Conservation (phyloP, 2,888 invertebrate species). For the Caenorhabditis sp. region DNA sequence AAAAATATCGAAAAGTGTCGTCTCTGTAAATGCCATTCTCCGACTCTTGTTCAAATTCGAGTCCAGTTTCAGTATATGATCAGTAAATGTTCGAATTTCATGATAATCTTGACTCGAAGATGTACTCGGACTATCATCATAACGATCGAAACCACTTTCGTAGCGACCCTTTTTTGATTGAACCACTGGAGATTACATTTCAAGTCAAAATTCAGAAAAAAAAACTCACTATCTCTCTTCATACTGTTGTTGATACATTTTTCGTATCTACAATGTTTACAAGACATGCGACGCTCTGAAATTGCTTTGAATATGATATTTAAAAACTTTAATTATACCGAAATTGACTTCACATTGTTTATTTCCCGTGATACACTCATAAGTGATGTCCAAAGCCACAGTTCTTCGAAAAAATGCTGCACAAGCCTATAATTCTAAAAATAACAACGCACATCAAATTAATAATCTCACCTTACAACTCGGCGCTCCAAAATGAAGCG, state of each 20-base stretch:
- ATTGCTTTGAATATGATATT: not conserved
- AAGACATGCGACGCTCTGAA: slow-evolving; percentile 38
- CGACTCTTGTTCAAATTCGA: slow-evolving; percentile 39
- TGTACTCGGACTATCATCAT: not conserved
- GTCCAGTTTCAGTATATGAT: slow-evolving; percentile 36
- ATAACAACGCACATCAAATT: too few species aligned
- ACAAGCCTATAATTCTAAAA: too few species aligned
- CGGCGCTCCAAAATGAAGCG: slow-evolving; percentile 34
- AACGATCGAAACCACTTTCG: not conserved
- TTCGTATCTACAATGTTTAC: slow-evolving; percentile 34
- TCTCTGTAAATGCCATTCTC: slow-evolving; percentile 16
- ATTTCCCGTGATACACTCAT: slow-evolving; percentile 31
- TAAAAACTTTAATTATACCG: slow-evolving; percentile 16
- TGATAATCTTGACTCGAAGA: slow-evolving; percentile 7
- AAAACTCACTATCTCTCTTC: slow-evolving; percentile 28
- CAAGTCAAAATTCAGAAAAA: not conserved
- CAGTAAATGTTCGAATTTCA: slow-evolving; percentile 14
- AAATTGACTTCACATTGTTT: slow-evolving; percentile 25
- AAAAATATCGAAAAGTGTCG: not conserved
- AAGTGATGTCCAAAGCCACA: slow-evolving; percentile 30
- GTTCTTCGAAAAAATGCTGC: slow-evolving; percentile 41
- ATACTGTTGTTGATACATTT: slow-evolving; percentile 37
- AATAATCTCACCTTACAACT: too few species aligned
- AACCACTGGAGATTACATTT: slow-evolving; percentile 7
- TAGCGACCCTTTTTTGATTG: slow-evolving; percentile 4